Evolutionary conservation across 1,140 invertebrate species (phyloP).

Genomic region (Sitobion miscanthi): DNA sequence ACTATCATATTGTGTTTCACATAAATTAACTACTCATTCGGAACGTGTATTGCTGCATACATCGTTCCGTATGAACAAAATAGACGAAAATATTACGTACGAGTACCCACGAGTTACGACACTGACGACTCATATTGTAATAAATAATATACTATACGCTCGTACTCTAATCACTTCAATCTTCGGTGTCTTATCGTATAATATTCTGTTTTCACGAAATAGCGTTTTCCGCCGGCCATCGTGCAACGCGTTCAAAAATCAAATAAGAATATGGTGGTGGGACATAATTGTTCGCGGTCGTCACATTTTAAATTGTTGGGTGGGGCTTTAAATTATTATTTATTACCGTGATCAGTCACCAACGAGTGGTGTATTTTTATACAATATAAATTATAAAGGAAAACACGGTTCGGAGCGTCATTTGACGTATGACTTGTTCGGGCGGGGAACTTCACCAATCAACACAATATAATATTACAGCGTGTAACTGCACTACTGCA

Average conservation of each 20-base stretch:
- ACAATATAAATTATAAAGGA: not conserved
- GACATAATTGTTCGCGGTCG: not conserved
- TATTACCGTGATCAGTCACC: not conserved
- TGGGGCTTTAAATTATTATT: not conserved
- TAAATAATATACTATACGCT: not conserved
- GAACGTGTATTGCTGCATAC: not conserved
- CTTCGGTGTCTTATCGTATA: not conserved
- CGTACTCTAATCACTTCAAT: not conserved
- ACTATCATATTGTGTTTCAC: too few species aligned
- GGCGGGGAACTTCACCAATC: not conserved
- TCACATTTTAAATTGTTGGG: not conserved
- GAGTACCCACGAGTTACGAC: not conserved
- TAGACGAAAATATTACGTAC: not conserved
- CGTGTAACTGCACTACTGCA: not conserved
- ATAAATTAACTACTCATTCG: not conserved
- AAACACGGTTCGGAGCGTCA: not conserved
- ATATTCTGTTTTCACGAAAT: not conserved
- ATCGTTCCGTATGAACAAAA: not conserved
- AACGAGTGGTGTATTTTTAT: not conserved
- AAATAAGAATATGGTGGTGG: not conserved
- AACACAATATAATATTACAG: not conserved
- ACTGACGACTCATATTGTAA: not conserved
- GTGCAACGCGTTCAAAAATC: not conserved
- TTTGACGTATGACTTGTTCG: slow-evolving; percentile 1
- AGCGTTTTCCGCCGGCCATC: not conserved